Conservation (phyloP, 2,888 invertebrate genomes). For the Altica lythri region DNA sequence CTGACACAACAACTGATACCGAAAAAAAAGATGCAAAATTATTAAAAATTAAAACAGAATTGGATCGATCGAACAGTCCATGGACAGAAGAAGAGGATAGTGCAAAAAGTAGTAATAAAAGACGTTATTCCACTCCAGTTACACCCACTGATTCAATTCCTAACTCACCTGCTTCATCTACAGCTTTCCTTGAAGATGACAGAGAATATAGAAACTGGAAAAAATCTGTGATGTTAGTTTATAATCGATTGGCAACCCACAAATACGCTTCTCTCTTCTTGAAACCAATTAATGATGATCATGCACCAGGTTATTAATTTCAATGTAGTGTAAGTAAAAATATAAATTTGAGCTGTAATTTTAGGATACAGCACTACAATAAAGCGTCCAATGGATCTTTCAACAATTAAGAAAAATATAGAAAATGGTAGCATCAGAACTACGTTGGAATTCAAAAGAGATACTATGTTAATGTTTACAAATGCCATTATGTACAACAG, state of each 20-base stretch:
- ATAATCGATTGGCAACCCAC: constrained; percentile 76
- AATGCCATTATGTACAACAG: constrained; percentile 95
- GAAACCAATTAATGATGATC: constrained; percentile 85
- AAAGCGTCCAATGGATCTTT: constrained; percentile 85
- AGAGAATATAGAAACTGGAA: constrained; percentile 83
- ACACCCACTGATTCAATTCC: constrained; percentile 67
- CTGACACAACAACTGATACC: constrained; percentile 44
- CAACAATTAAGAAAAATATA: constrained; percentile 71
- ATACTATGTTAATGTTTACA: constrained; percentile 87
- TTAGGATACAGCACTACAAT: constrained; percentile 75
- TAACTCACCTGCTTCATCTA: constrained; percentile 63
- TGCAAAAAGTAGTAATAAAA: constrained; percentile 39
- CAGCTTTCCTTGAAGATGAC: constrained; percentile 68
- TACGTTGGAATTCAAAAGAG: constrained; percentile 85
- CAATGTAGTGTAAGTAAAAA: constrained; percentile 3
- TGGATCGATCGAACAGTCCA: constrained; percentile 62
- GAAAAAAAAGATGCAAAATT: constrained; percentile 47
- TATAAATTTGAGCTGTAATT: constrained; percentile 6
- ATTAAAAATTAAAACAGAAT: constrained; percentile 55
- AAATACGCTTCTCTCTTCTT: constrained; percentile 86
- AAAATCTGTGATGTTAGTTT: constrained; percentile 85
- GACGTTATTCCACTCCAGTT: constrained; percentile 58
- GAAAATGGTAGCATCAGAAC: constrained; percentile 82
- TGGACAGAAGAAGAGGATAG: constrained; percentile 62
- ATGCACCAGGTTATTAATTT: constrained; percentile 73